Evolutionary conservation across 1,140 invertebrate species (phyloP), one percentile per base, ranked within the genome.

Genomic region (Colletes latitarsis): DNA sequence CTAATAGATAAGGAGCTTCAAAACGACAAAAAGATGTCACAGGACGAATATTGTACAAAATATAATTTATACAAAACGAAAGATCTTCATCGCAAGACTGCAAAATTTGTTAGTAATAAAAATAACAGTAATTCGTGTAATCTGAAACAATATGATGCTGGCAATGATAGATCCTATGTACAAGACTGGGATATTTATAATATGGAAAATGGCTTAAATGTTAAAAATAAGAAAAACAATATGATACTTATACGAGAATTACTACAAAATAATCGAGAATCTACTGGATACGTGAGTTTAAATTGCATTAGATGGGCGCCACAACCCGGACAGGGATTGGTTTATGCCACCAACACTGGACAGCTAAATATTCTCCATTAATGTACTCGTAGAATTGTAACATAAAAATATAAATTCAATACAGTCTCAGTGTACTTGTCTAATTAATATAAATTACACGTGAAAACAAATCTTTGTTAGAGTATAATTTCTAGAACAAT

Each of bases 281-380:
- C 94, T 53, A 86, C 94, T 39, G 95, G 93, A 70, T 95, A 94
- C 87, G 95, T 95, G 71, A 97, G 96, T 90, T 93, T 98, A 12
- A 98, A 98, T 93, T 97, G 97, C 84, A 96, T 97, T 49, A 94
- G 96, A 69, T 98, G 97, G 97, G 94, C 96, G 19, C 97, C 97
- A 0, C 94, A 95, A 43, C 94, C 97, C 15, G 97, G 97, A 0
- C 96, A 97, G 90, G 97, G 97, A 1, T 94, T 98, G 68, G 96
- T 97, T 49, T 98, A 97, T 92, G 97, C 96, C 3, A 98, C 97
- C 58, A 98, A 97, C 88, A 96, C 95, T 60, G 97, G 97, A 68
- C 96, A 97, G 88, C 94, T 98, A 14, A 95, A 96, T 85, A 95
- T 98, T 87, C 93, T 97, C 12, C 89, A 92, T 87, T 92, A 83